phyloP scores from a whole-genome alignment of 2,888 invertebrate species.

The Euzophera pinguis region DNA sequence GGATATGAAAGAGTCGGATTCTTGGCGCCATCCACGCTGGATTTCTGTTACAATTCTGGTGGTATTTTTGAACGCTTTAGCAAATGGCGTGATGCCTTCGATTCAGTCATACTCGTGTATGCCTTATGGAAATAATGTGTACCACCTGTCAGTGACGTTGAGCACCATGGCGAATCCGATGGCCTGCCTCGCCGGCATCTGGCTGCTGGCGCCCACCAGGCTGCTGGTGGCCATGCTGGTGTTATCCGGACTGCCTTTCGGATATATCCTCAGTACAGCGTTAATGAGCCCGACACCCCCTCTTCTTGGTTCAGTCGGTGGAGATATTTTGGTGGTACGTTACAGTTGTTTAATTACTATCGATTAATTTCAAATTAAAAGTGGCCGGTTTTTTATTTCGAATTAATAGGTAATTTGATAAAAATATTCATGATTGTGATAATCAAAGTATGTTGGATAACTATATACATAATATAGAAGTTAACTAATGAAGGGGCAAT shows the following conservation, averaged over 20 bases:
- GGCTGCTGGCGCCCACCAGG: slow-evolving; percentile 72
- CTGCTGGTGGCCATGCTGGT: slow-evolving; percentile 71
- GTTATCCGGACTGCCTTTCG: slow-evolving; percentile 76
- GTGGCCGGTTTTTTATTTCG: not conserved
- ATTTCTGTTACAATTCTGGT: slow-evolving; percentile 57
- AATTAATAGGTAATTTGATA: too few relatives aligned
- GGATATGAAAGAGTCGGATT: slow-evolving; percentile 76
- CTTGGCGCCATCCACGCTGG: slow-evolving; percentile 48
- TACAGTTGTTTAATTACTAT: slow-evolving; percentile 49
- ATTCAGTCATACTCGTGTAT: slow-evolving; percentile 90
- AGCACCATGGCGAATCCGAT: slow-evolving; percentile 90
- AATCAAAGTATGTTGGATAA: too few relatives aligned
- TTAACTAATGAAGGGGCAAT: too few relatives aligned
- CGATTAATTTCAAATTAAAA: not conserved
- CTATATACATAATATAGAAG: too few relatives aligned
- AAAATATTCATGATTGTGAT: too few relatives aligned
- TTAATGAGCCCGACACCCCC: slow-evolving; percentile 87
- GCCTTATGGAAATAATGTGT: slow-evolving; percentile 89
- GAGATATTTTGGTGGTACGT: slow-evolving; percentile 80
- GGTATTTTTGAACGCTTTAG: slow-evolving; percentile 81
- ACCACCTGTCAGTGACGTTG: slow-evolving; percentile 88
- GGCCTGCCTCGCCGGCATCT: slow-evolving; percentile 84
- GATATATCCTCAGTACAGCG: slow-evolving; percentile 85
- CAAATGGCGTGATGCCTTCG: slow-evolving; percentile 89
- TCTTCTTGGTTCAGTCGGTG: slow-evolving; percentile 74